phyloP scores from a whole-genome alignment of 2,888 invertebrate genomes.

The Azorinus chamasolen region DNA sequence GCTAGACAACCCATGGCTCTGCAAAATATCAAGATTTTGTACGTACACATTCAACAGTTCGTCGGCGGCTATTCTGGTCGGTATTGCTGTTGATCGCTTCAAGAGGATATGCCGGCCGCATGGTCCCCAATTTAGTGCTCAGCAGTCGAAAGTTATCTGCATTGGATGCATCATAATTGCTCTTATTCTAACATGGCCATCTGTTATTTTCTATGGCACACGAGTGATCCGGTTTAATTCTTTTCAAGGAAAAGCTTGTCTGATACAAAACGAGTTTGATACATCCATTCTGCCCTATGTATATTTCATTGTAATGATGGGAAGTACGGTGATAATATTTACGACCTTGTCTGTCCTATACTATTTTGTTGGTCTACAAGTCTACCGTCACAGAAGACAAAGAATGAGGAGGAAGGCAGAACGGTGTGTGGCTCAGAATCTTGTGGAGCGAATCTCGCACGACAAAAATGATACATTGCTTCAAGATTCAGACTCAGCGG shows the following conservation, averaged over 20 bases:
- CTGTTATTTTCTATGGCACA: constrained; percentile 74
- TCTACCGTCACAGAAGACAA: constrained; percentile 54
- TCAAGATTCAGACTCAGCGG: too few species aligned
- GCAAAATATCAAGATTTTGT: constrained; percentile 68
- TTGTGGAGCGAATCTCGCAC: too few species aligned
- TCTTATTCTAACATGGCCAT: constrained; percentile 66
- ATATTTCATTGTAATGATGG: constrained; percentile 58
- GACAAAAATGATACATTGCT: too few species aligned
- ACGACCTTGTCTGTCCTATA: constrained; percentile 59
- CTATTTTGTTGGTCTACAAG: constrained; percentile 65
- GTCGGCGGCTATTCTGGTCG: constrained; percentile 69
- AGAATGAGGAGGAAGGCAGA: too few species aligned
- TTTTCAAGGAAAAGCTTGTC: constrained; percentile 49
- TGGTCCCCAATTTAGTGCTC: constrained; percentile 59
- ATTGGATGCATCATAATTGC: constrained; percentile 55
- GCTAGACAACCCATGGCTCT: constrained; percentile 61
- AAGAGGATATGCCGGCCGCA: constrained; percentile 74
- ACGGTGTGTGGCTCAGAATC: too few species aligned
- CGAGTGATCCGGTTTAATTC: constrained; percentile 30
- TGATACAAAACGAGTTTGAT: constrained; percentile 55
- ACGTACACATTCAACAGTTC: constrained; percentile 72
- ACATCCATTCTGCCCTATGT: constrained; percentile 55
- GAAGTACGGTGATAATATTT: constrained; percentile 61
- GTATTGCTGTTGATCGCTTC: constrained; percentile 72
- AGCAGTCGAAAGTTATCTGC: constrained; percentile 67